Base-by-base conservation (phyloP, 2,113 vertebrate genomes). In the Trematomus loennbergii region DNA sequence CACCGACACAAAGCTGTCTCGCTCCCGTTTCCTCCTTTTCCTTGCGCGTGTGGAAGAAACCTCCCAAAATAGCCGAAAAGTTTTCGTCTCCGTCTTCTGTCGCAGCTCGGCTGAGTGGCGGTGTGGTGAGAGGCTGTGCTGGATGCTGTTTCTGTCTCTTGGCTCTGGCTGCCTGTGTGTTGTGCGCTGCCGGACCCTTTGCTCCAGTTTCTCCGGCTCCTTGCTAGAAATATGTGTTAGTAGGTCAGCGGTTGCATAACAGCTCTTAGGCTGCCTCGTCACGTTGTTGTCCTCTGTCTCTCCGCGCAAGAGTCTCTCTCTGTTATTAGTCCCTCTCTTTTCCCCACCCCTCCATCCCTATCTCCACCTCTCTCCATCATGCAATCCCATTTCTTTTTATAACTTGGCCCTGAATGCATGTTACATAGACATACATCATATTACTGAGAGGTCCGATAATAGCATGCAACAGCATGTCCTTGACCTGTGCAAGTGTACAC, bases 231-330 rank as follows among this genome's bases (percentile, higher is more conserved):
- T 95, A 93, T 96, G 94, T 95, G 95, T 96, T 96, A 96, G 95
- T 96, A 95, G 95, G 95, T 96, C 95, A 95, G 88, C 76, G 83
- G 94, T 95, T 96, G 94, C 95, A 90, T 96, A 96, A 96, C 95
- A 95, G 89, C 91, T 85, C 94, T 91, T 90, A 81, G 89, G 92
- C 91, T 95, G 94, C 95, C 94, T 93, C 79, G 94, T 95, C 95
- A 95, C 94, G 94, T 93, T 95, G 91, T 63, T 92, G 89, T 90
- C 89, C 89, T 84, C 82, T 82, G 75, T 88, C 68, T 86, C 81
- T 85, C 83, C 72, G 77, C 82, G 72, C 81, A 25, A 83, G 71
- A 70, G 43, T 48, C 76, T 63, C 64, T 58, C 53, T 75, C 62
- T 58, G 48, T 29, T 63, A 50, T 72, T 60, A 60, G 55, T 33